Evolutionary conservation across 2,113 vertebrate species (phyloP).

Genomic region (Pandion haliaetus): DNA sequence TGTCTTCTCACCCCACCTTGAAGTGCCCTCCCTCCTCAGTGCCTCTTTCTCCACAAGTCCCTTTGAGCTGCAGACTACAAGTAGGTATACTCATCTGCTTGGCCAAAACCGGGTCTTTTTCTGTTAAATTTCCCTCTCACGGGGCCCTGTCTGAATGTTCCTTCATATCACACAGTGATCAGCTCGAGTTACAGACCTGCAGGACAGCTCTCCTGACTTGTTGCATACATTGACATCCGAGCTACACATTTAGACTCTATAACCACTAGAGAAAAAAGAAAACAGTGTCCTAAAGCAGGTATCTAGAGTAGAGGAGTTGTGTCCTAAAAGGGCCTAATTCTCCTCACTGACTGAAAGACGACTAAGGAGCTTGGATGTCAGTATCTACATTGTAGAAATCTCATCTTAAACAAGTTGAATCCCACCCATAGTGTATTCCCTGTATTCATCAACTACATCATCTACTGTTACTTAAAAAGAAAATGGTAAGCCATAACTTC

Average conservation of each 20-base stretch:
- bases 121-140: neutral
- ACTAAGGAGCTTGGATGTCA: neutral
- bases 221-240: neutral
- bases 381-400: neutral
- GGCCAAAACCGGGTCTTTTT: neutral
- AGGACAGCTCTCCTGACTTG: neutral
- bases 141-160: neutral
- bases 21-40: neutral
- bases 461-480: neutral
- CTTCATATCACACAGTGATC: neutral
- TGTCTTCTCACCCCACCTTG: neutral
- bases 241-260: conserved; percentile 24
- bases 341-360: neutral
- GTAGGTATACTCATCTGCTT: neutral
- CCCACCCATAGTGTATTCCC: neutral
- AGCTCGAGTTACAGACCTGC: neutral
- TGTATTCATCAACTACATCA: neutral
- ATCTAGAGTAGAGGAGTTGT: neutral
- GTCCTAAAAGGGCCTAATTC: neutral
- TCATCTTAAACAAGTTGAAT: neutral
- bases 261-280: neutral
- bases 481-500: neutral
- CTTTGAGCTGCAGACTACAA: neutral
- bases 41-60: neutral
- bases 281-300: neutral